Evolutionary conservation across 2,113 vertebrate genomes (phyloP).

Genomic region (Psittacula cyanocephala): DNA sequence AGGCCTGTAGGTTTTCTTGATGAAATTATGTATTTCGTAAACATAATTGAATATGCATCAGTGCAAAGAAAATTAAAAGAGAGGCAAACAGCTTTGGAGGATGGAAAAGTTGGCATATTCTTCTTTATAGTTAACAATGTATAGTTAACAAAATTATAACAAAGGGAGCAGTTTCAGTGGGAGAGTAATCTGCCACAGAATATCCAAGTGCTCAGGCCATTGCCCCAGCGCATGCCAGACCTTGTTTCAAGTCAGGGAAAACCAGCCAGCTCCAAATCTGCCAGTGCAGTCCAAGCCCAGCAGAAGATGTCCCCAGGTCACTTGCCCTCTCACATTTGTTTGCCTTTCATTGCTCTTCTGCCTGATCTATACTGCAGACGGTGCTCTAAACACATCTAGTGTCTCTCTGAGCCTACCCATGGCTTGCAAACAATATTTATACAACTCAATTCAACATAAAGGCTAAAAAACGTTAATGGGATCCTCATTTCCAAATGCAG

Average conservation of each 20-base stretch:
- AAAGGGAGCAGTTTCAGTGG: not conserved
- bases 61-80: not conserved
- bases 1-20: not conserved
- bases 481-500: not conserved
- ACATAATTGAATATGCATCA: not conserved
- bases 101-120: not conserved
- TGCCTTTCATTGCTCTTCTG: not conserved
- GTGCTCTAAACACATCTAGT: not conserved
- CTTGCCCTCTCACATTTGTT: not conserved
- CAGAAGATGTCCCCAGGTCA: not conserved
- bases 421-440: not conserved
- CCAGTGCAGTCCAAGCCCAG: not conserved
- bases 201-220: not conserved
- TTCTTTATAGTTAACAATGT: not conserved
- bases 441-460: not conserved
- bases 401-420: not conserved
- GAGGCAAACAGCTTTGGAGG: not conserved
- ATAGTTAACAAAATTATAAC: not conserved
- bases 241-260: not conserved
- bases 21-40: not conserved
- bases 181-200: not conserved
- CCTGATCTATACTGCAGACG: rapidly evolving
- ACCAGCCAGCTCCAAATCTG: not conserved
- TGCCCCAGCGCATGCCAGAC: not conserved
- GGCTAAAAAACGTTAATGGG: not conserved